A percentile compares a stretch with the other conserved stretches of the same genome.
These are phyloP conservation scores for Aplysina aerophoba DNA, from an alignment of 37 sponge, comb jelly and placozoan species.

Conservation along the genomic window DNA sequence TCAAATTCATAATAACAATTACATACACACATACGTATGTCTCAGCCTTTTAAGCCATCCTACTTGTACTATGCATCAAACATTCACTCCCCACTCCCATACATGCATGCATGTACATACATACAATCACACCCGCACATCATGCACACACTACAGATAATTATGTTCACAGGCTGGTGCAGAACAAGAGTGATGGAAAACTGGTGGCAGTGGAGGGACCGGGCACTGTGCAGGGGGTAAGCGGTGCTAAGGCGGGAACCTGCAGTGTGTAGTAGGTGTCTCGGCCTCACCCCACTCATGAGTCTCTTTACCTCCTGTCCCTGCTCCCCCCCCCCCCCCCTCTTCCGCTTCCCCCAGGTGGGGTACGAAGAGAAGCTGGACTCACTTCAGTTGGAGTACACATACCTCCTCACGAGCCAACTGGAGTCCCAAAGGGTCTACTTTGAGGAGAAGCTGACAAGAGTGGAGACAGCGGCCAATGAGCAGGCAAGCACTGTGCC, in stretches of 20 bases:
- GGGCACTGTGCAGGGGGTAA: slow-evolving; percentile 17
- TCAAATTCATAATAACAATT: too few relatives aligned
- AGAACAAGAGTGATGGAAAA: slow-evolving; percentile 97
- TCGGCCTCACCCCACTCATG: too few relatives aligned
- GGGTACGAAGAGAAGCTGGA: slow-evolving; percentile 83
- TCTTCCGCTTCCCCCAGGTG: slow-evolving; percentile 16
- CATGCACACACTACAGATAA: slow-evolving; percentile 66
- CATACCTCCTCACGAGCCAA: slow-evolving; percentile 90
- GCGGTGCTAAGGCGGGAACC: background rate
- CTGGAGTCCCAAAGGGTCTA: slow-evolving; percentile 94
- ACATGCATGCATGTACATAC: too few relatives aligned
- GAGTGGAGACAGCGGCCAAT: slow-evolving; percentile 72
- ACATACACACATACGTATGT: background rate
- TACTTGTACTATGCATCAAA: background rate
- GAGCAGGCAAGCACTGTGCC: slow-evolving; percentile 60
- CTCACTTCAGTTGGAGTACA: slow-evolving; percentile 91
- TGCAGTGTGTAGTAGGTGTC: background rate
- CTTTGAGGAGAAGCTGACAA: slow-evolving; percentile 91
- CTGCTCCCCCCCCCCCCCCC: too few relatives aligned
- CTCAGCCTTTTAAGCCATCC: background rate
- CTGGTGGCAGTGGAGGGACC: slow-evolving; percentile 84
- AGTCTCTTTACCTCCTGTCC: too few relatives aligned
- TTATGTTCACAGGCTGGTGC: slow-evolving; percentile 96
- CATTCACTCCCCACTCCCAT: too few relatives aligned
- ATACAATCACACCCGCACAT: too few relatives aligned